Base-by-base conservation (phyloP, 2,888 invertebrate species). In the Caenorhabditis sp. region DNA sequence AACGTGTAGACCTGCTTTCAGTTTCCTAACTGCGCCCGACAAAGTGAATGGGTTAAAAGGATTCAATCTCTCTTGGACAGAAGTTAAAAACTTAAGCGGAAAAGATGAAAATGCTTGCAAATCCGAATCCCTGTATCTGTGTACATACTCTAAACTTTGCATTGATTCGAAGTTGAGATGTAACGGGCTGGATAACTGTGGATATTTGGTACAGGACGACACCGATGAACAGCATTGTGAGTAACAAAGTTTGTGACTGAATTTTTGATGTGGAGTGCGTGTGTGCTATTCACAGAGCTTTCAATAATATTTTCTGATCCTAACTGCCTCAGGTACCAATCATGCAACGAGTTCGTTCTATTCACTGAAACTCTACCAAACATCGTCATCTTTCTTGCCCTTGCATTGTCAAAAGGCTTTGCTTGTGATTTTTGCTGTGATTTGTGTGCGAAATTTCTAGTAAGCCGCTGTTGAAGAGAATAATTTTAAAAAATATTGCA, bases 141-240 rank as follows among this genome's bases (percentile, higher is more conserved):
- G 96, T 92, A 92, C 92, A 82, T 94, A 94, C 89, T 95, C 94
- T 88, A 94, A 94, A 89, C 95, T 95, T 92, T 96, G 96, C 93
- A 96, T 96, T 91, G 94, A 95, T 74, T 94, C 94, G 82, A 94
- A 94, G 86, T 93, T 96, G 86, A 94, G 89, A 26, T 90, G 90
- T 71, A 88, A 90, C 51, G 89, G 88, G 1, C 86, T 89, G 9
- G 85, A 85, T 50, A 96, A 98, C 94, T 98, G 98, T 93, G 96
- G 96, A 65, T 94, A 94, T 11, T 64, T 55, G 18, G 77, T 76
- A 89, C 94, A 94, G 87, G 95, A 95, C 92, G 93, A 94, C 87
- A 95, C 95, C 51, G 95, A 95, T 92, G 95, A 95, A 93, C 93
- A 94, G 11, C 91, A 91, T 80, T 91, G 91, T 91, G 64, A 86